These are phyloP conservation scores for Litoditis marina DNA, from an alignment of 2,888 invertebrate species.

Conservation along the genomic window DNA sequence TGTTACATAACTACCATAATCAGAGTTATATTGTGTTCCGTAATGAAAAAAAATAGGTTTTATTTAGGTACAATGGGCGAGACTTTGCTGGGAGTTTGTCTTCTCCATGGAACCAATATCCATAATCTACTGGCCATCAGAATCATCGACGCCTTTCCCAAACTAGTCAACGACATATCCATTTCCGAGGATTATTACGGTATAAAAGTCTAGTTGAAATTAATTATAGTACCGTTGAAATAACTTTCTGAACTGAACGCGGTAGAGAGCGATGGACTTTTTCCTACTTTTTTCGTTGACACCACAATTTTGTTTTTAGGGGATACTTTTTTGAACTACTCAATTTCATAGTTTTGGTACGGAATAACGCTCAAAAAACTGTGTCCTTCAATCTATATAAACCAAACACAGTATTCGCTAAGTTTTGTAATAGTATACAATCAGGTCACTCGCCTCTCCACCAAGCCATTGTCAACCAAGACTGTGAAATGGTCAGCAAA, in stretches of 20 bases:
- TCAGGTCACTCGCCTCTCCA: conserved; percentile 71
- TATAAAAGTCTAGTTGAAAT: conserved; percentile 65
- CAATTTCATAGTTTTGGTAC: too few relatives aligned
- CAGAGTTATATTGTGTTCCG: too few relatives aligned
- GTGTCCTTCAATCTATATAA: too few relatives aligned
- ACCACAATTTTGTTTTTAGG: neutral
- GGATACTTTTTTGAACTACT: too few relatives aligned
- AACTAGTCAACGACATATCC: conserved; percentile 90
- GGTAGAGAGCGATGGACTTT: too few relatives aligned
- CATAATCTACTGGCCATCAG: conserved; percentile 89
- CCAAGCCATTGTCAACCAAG: conserved; percentile 96
- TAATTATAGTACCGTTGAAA: neutral
- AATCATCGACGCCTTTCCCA: conserved; percentile 85
- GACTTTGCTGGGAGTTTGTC: conserved; percentile 84
- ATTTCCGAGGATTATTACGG: conserved; percentile 95
- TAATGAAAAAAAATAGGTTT: too few relatives aligned
- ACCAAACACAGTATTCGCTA: too few relatives aligned
- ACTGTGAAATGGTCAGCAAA: conserved; percentile 93
- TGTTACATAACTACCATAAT: too few relatives aligned
- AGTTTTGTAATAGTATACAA: too few relatives aligned
- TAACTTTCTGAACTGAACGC: too few relatives aligned
- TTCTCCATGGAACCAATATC: conserved; percentile 73
- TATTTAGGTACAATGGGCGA: conserved; percentile 73
- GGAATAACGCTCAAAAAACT: too few relatives aligned
- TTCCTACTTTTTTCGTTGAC: neutral